Conservation (phyloP, 2,888 invertebrate species). For the Ellobium chinense region DNA sequence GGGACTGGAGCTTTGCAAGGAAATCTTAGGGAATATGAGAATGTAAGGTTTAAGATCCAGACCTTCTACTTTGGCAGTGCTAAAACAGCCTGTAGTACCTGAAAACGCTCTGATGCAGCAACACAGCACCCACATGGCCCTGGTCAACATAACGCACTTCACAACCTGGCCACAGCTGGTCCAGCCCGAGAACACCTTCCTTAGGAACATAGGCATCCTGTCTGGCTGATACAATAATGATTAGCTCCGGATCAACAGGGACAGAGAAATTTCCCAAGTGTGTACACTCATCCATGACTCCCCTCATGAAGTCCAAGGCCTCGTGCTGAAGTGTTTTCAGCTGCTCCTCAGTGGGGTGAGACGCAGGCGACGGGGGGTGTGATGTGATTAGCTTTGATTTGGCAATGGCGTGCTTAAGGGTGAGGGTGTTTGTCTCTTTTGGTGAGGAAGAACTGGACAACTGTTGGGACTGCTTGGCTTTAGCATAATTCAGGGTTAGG, state of each 20-base stretch:
- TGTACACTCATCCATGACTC: slow-evolving; percentile 99
- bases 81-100: slow-evolving; percentile 87
- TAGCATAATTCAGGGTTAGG: slow-evolving; percentile 3
- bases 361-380: not conserved
- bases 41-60: too few relatives aligned
- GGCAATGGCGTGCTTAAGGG: slow-evolving; percentile 46
- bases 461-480: slow-evolving; percentile 4
- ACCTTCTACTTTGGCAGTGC: too few relatives aligned
- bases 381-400: slow-evolving; percentile 43
- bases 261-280: slow-evolving; percentile 95
- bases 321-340: slow-evolving; percentile 79
- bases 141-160: slow-evolving; percentile 92
- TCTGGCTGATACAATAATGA: slow-evolving; percentile 93
- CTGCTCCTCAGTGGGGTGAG: not conserved
- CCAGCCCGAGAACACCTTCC: slow-evolving; percentile 88
- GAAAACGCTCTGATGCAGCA: slow-evolving; percentile 91
- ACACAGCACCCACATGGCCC: slow-evolving; percentile 85
- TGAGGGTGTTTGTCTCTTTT: slow-evolving; percentile 18
- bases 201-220: slow-evolving; percentile 92
- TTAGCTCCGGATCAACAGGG: slow-evolving; percentile 90
- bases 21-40: too few relatives aligned
- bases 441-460: not conserved
- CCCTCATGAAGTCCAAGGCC: slow-evolving; percentile 95
- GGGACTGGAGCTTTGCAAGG: too few relatives aligned
- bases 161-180: slow-evolving; percentile 95